Evolutionary conservation across 2,113 vertebrate genomes (phyloP), one percentile per base, ranked within the genome.

Genomic region (Pithys albifrons): DNA sequence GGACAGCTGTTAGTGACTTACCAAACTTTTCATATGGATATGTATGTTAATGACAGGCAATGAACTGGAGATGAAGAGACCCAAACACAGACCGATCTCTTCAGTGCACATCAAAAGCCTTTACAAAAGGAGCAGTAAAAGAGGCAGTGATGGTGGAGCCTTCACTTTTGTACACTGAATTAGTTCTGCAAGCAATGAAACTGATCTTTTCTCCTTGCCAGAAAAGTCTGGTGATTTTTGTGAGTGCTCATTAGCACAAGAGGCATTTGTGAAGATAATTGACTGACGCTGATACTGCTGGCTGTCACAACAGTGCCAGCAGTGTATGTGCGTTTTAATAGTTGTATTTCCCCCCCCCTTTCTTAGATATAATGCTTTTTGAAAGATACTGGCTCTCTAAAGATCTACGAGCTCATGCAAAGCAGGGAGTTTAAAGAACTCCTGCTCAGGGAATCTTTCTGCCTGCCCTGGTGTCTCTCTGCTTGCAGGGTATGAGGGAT

Each of bases 181-280:
- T 99, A 99, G 99, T 99, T 99, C 99, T 99, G 99, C 99, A 99
- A 99, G 99, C 99, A 99, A 99, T 99, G 99, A 99, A 99, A 99
- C 99, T 99, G 99, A 99, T 99, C 99, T 99, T 99, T 99, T 99
- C 99, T 99, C 99, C 98, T 98, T 98, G 98, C 99, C 99, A 99
- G 99, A 99, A 99, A 99, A 99, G 99, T 99, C 99, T 99, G 98
- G 98, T 99, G 99, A 99, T 99, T 99, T 99, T 98, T 98, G 98
- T 98, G 98, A 98, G 98, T 98, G 98, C 99, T 99, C 99, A 99
- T 99, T 99, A 99, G 99, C 99, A 99, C 99, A 99, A 99, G 99
- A 98, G 98, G 99, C 99, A 99, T 99, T 99, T 99, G 98, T 99
- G 99, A 99, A 98, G 99, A 99, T 99, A 99, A 99, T 99, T 99